These are phyloP conservation scores for Drosophila putrida DNA, from an alignment of 2,888 invertebrate species.

Conservation along the genomic window DNA sequence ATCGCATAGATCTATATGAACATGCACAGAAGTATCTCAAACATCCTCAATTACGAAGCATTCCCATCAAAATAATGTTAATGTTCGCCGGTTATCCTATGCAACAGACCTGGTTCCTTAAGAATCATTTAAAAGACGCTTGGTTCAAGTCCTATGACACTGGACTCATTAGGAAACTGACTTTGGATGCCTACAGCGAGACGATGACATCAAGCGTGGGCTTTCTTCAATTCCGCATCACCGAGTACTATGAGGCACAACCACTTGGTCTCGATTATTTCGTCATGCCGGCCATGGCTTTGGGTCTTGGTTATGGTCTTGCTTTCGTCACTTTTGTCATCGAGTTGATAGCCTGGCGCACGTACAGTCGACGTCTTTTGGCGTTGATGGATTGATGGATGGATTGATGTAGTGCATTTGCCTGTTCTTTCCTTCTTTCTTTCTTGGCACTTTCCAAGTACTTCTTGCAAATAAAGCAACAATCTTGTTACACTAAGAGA, in stretches of 20 bases:
- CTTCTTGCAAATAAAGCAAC: constrained; percentile 31
- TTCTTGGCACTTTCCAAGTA: constrained; percentile 41
- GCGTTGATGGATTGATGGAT: constrained; percentile 62
- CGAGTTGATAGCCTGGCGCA: constrained; percentile 67
- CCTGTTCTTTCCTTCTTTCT: constrained; percentile 12
- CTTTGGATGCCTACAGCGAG: constrained; percentile 60
- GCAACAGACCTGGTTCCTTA: constrained; percentile 66
- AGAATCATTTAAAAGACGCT: constrained; percentile 48
- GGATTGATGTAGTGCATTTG: constrained; percentile 40
- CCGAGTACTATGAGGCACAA: constrained; percentile 58
- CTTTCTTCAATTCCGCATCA: constrained; percentile 52
- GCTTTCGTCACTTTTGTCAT: constrained; percentile 65
- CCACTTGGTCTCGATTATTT: constrained; percentile 72
- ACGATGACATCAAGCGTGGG: constrained; percentile 68
- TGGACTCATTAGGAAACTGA: constrained; percentile 57
- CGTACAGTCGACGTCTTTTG: constrained; percentile 23
- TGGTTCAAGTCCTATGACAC: constrained; percentile 65
- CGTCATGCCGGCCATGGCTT: constrained; percentile 74
- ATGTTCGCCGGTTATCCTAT: constrained; percentile 67
- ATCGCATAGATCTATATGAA: constrained; percentile 64
- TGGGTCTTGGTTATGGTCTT: constrained; percentile 61
- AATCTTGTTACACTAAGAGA: constrained; percentile 39
- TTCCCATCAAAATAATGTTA: constrained; percentile 67
- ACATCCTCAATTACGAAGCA: constrained; percentile 59
- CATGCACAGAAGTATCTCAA: constrained; percentile 63